Percentiles rank a stretch among this genome's conserved stretches.
phyloP scores from a whole-genome alignment of 1,140 invertebrate genomes.

The Tetramorium alpestre region DNA sequence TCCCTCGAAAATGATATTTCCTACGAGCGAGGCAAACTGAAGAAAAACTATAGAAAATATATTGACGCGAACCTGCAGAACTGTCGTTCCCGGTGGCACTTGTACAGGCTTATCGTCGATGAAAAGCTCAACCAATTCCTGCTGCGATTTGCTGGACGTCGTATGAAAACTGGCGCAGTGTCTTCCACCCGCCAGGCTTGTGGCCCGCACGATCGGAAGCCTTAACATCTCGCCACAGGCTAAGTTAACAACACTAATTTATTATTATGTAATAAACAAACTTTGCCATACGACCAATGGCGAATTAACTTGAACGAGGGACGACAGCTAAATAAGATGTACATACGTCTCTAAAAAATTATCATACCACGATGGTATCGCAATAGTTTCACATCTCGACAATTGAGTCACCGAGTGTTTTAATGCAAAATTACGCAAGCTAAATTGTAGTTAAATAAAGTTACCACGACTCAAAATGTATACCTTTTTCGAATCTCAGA shows the following conservation, averaged over 20 bases:
- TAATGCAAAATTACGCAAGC: not conserved
- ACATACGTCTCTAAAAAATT: not conserved
- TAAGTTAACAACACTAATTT: conserved; percentile 26
- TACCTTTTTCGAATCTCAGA: conserved; percentile 43
- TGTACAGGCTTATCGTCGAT: conserved; percentile 98
- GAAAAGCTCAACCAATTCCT: conserved; percentile 97
- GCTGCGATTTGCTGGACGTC: conserved; percentile 78
- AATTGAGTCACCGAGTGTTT: not conserved
- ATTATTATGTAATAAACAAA: conserved; percentile 72
- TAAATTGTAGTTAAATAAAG: not conserved
- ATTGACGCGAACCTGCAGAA: conserved; percentile 92
- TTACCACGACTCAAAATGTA: not conserved
- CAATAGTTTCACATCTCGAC: not conserved
- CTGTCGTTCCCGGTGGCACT: conserved; percentile 98
- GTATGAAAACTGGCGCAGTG: conserved; percentile 76
- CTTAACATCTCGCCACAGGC: conserved; percentile 86
- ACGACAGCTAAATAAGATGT: not conserved
- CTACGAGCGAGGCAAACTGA: not conserved
- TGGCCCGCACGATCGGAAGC: conserved; percentile 85
- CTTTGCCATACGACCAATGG: conserved; percentile 3
- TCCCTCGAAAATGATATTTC: not conserved
- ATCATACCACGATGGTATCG: not conserved
- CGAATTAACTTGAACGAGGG: not conserved
- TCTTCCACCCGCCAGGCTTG: conserved; percentile 75
- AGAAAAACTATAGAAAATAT: conserved; percentile 87